Percentiles rank a stretch among this genome's conserved stretches.
phyloP scores from a whole-genome alignment of 2,113 vertebrate genomes.

The Anser brachyrhynchus region DNA sequence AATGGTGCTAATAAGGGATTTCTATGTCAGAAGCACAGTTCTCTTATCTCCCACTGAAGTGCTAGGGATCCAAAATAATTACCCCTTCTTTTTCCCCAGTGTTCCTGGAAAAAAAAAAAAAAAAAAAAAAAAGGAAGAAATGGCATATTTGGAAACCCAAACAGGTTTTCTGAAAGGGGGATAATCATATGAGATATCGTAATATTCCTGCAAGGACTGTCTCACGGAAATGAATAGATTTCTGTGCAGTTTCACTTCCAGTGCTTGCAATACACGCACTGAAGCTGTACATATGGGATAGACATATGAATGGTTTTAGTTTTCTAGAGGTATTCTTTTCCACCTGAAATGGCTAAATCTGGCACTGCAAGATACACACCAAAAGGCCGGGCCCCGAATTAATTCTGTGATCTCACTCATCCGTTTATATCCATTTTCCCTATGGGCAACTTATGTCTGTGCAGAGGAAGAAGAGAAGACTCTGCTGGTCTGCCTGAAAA shows the following conservation, averaged over 20 bases:
- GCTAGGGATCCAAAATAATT: neutral
- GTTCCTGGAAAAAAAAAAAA: neutral
- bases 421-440: neutral
- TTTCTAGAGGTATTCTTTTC: neutral
- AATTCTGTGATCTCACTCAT: neutral
- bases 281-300: too few relatives aligned
- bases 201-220: neutral
- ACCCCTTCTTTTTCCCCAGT: too few relatives aligned
- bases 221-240: neutral
- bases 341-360: neutral
- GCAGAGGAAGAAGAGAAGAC: neutral
- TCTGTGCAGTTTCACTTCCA: neutral
- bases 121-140: too few relatives aligned
- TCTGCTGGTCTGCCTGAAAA: neutral
- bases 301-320: neutral
- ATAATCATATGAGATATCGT: neutral
- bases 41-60: neutral
- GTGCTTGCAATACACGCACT: rapidly evolving
- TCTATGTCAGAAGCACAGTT: neutral
- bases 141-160: neutral
- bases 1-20: neutral
- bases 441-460: rapidly evolving
- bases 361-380: neutral
- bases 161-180: neutral
- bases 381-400: neutral